Percentiles rank a stretch among this genome's conserved stretches.
These are phyloP conservation scores for Gonioctena quinquepunctata DNA, from an alignment of 1,140 invertebrate genomes.

Conservation along the genomic window DNA sequence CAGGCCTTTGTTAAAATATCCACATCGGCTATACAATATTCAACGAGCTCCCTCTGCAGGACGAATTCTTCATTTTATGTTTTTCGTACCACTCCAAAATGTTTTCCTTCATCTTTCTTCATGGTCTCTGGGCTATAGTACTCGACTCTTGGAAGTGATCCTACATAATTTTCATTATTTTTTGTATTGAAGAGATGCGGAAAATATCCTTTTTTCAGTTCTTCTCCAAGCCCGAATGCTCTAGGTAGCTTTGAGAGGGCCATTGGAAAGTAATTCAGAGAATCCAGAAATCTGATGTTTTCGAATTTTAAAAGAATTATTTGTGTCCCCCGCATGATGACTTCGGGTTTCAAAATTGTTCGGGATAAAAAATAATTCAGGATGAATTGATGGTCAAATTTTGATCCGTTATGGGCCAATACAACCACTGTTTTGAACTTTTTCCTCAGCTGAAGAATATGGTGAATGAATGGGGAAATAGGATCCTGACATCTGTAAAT, in stretches of 20 bases:
- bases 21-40: constrained; percentile 30
- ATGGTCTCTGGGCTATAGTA: constrained; percentile 24
- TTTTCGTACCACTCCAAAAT: constrained; percentile 21
- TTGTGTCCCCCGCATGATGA: not conserved
- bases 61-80: constrained; percentile 26
- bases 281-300: not conserved
- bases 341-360: not conserved
- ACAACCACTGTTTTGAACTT: not conserved
- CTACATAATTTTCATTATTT: constrained; percentile 32
- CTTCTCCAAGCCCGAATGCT: constrained; percentile 23
- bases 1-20: constrained; percentile 24
- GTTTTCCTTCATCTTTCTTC: no score
- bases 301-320: not conserved
- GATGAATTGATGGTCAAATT: constrained; percentile 9
- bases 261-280: not conserved
- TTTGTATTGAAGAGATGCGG: constrained; percentile 36
- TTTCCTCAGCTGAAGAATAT: no score
- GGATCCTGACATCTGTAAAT: no score
- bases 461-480: not conserved
- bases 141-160: constrained; percentile 24
- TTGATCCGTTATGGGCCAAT: not conserved
- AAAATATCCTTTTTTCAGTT: constrained; percentile 34
- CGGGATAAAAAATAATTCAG: not conserved
- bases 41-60: constrained; percentile 29
- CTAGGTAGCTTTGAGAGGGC: not conserved